A percentile compares a stretch with the other conserved stretches of the same genome.
These are phyloP conservation scores for Doryteuthis pealeii DNA, from an alignment of 1,140 invertebrate genomes.

Conservation along the genomic window DNA sequence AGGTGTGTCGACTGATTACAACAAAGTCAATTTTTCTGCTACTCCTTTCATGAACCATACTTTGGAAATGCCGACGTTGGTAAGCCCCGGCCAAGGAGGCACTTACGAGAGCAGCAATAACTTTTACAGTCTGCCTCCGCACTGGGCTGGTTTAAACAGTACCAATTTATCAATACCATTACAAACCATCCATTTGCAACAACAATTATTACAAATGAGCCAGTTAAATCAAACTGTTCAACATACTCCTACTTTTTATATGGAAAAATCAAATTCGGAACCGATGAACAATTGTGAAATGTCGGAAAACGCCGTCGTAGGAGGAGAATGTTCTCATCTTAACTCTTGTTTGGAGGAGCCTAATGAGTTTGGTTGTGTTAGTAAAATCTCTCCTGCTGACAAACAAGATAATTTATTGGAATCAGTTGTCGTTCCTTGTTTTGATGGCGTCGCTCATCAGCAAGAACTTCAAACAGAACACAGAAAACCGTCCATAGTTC, in stretches of 20 bases:
- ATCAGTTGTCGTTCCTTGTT: too few relatives aligned
- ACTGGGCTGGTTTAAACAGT: neutral
- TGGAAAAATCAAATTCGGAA: neutral
- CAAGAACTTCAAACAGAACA: too few relatives aligned
- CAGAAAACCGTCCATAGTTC: slow-evolving; percentile 3
- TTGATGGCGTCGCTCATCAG: too few relatives aligned
- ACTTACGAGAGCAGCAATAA: neutral
- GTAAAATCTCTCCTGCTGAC: neutral
- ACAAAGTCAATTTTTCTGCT: slow-evolving; percentile 1
- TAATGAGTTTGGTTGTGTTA: neutral
- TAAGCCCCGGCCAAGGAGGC: neutral
- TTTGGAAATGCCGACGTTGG: neutral
- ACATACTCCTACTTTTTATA: neutral
- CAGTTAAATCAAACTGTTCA: slow-evolving; percentile 1
- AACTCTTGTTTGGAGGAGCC: neutral
- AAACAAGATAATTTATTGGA: too few relatives aligned
- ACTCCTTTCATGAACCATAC: slow-evolving; percentile 2
- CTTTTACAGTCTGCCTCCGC: neutral
- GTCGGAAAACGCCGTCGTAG: neutral
- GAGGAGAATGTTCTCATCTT: neutral
- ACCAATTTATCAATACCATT: slow-evolving; percentile 1
- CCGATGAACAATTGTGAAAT: neutral
- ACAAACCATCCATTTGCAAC: slow-evolving; percentile 6
- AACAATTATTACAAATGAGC: slow-evolving; percentile 2
- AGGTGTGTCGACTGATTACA: neutral